Evolutionary conservation across 2,113 vertebrate genomes (phyloP), one percentile per base, ranked within the genome.

Genomic region (Sceloporus undulatus): DNA sequence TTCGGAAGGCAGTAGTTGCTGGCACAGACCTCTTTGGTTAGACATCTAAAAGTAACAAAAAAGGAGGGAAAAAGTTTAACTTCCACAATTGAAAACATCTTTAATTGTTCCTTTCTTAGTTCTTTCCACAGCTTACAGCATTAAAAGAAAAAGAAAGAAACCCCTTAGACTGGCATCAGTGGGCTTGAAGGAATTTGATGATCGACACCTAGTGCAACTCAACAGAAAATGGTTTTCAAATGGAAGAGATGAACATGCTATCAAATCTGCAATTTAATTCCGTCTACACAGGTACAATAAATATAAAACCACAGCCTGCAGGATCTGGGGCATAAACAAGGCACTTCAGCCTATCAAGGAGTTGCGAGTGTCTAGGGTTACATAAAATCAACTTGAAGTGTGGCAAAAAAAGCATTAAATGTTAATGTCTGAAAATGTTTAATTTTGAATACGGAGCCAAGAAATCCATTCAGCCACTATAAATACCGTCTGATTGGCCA

Each of bases 401-500:
- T 90, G 92, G 91, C 91, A 92, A 95, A 96, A 95, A 59, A 54
- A 65, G n/a, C 90, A 94, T 95, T 95, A 96, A 96, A 95, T 92
- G 91, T 93, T 96, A 96, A 96, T 92, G 91, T 94, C 89, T 93
- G 94, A 96, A 95, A 97, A 95, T 95, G 91, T 94, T 95, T 96
- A 95, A 93, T 95, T 97, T 95, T 96, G 93, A 95, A 96, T 93
- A 93, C 89, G 0, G 23, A 96, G 85, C 86, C 92, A 96, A 96
- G 92, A 96, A 96, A 95, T 94, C 90, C 88, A 95, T 94, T 95
- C 91, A 95, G 87, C 85, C 87, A 92, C 94, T 91, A 96, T 95
- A 97, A 96, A 96, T 95, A 96, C 85, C 75, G 83, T 94, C 95
- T 96, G 95, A 95, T 96, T 97, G 92, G 93, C 93, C 92, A 96